These are phyloP conservation scores for Cromileptes altivelis DNA, from an alignment of 2,113 vertebrate species.

Conservation along the genomic window DNA sequence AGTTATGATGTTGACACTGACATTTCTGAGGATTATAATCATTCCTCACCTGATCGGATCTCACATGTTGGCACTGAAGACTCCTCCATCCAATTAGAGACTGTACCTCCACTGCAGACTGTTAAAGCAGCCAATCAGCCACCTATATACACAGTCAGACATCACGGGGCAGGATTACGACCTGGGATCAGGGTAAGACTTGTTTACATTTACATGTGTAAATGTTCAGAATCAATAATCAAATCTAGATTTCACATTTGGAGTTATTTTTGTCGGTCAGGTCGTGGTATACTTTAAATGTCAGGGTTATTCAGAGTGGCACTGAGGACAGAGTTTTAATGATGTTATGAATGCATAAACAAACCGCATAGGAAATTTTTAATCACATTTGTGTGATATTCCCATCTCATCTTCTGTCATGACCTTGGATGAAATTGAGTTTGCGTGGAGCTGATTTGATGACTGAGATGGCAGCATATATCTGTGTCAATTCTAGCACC, in stretches of 20 bases:
- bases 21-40: constrained; percentile 3
- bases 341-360: constrained; percentile 6
- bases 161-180: background rate
- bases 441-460: constrained; percentile 64
- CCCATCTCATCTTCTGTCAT: constrained; percentile 22
- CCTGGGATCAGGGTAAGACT: constrained; percentile 62
- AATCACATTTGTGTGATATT: constrained; percentile 33
- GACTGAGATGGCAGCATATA: constrained; percentile 21
- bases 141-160: background rate
- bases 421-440: constrained; percentile 65
- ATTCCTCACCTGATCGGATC: constrained; percentile 26
- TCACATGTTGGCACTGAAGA: constrained; percentile 3
- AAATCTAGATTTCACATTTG: constrained; percentile 1
- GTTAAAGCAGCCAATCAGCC: constrained; percentile 21
- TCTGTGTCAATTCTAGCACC: constrained; percentile 39
- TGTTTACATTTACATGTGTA: constrained; percentile 1
- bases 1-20: background rate
- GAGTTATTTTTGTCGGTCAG: background rate
- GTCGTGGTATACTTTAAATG: background rate
- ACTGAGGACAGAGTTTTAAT: background rate
- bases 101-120: constrained; percentile 24
- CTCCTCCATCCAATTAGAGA: constrained; percentile 26
- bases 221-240: background rate
- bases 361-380: constrained; percentile 2
- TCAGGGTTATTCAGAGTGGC: background rate